Conservation (phyloP, 2,113 vertebrate genomes). For the Machaerirhynchus nigripectus region DNA sequence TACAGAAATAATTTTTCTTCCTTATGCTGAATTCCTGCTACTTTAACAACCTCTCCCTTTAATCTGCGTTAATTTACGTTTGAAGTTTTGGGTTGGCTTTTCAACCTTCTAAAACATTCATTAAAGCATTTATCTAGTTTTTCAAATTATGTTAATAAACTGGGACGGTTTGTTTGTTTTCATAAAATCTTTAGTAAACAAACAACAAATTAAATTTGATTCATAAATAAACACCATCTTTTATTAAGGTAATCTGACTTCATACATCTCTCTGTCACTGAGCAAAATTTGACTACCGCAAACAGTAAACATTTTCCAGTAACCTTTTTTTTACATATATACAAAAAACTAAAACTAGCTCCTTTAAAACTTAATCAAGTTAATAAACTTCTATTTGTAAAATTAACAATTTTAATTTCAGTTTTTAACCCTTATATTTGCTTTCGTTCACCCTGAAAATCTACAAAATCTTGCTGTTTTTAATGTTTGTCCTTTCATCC, state of each 20-base stretch:
- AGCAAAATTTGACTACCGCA: not conserved
- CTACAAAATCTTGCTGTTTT: not conserved
- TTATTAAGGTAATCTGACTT: not conserved
- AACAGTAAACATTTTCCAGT: not conserved
- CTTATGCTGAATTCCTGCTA: not conserved
- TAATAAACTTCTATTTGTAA: not conserved
- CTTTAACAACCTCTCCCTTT: not conserved
- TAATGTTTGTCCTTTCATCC: not conserved
- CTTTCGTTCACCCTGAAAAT: not conserved
- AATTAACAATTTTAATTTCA: not conserved
- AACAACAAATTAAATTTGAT: not conserved
- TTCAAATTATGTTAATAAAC: not conserved
- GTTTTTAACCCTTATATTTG: not conserved
- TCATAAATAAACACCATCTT: not conserved
- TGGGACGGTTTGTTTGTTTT: not conserved
- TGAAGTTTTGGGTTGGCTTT: constrained; percentile 1
- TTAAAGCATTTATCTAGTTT: not conserved
- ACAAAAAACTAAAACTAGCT: not conserved
- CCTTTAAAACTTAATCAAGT: not conserved
- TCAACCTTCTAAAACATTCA: not conserved
- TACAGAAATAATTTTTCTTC: not conserved
- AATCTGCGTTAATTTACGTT: not conserved
- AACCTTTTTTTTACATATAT: not conserved
- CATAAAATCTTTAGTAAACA: not conserved
- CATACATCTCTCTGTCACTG: not conserved